phyloP scores from a whole-genome alignment of 1,140 invertebrate genomes.

The Drosophila takahashii region DNA sequence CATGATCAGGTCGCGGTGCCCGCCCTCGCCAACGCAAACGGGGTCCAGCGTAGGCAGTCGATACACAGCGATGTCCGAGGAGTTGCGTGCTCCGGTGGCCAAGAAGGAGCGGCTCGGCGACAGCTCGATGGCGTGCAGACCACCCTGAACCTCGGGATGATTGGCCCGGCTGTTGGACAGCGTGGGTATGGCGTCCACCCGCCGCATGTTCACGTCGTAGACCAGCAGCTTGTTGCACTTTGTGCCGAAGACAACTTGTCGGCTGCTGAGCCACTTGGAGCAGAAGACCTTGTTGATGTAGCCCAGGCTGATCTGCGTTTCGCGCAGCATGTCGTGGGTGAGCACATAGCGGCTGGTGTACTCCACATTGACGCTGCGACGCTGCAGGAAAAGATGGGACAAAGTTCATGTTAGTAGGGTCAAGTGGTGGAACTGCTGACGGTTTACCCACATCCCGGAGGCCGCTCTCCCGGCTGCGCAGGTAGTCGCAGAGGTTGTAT shows the following conservation, averaged over 20 bases:
- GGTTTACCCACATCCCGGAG: slow-evolving; percentile 87
- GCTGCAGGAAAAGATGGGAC: slow-evolving; percentile 64
- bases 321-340: slow-evolving; percentile 94
- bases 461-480: slow-evolving; percentile 90
- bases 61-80: slow-evolving; percentile 97
- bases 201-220: slow-evolving; percentile 91
- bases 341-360: slow-evolving; percentile 94
- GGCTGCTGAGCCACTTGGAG: slow-evolving; percentile 97
- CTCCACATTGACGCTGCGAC: slow-evolving; percentile 89
- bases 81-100: slow-evolving; percentile 96
- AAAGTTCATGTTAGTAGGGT: slow-evolving; percentile 20
- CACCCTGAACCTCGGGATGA: slow-evolving; percentile 90
- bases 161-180: slow-evolving; percentile 87
- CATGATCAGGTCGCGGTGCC: slow-evolving; percentile 97
- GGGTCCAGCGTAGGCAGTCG: slow-evolving; percentile 96
- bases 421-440: background rate
- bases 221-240: slow-evolving; percentile 98
- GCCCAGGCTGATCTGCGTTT: slow-evolving; percentile 92
- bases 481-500: slow-evolving; percentile 94
- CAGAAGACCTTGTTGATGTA: slow-evolving; percentile 98
- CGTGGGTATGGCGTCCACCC: slow-evolving; percentile 94
- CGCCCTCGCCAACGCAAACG: slow-evolving; percentile 96
- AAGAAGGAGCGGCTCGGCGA: slow-evolving; percentile 96
- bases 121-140: slow-evolving; percentile 96
- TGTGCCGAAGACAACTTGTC: slow-evolving; percentile 97